Evolutionary conservation across 1,140 invertebrate species (phyloP), one percentile per base, ranked within the genome.

Genomic region (Acromyrmex echinatior): DNA sequence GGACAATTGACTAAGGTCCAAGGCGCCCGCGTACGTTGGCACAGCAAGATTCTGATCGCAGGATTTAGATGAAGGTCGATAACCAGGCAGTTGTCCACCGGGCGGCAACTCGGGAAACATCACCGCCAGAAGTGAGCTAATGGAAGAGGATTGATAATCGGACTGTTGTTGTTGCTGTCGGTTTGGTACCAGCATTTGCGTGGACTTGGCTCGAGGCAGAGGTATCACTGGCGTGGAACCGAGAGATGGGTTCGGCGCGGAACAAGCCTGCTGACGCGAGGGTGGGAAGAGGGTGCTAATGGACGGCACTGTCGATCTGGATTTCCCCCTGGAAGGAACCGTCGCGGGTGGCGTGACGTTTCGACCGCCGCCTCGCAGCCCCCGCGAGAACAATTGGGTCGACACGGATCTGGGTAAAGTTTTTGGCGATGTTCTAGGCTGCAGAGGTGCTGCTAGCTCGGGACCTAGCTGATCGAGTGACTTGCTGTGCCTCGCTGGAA

Each of bases 401-500:
- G 95, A 95, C 6, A 94, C 93, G 4, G 95, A 95, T 53, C 95
- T 90, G 9, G 95, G 95, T 0, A 95, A 86, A 0, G 93, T 94
- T 53, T 94, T 94, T 0, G 94, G 93, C 28, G 93, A 93, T 9
- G 88, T 92, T 25, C 93, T 90, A 1, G 92, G 92, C 2, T 94
- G 94, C 6, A 91, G 63, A 1, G 93, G 88, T 14, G 87, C 85
- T 4, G 86, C 73, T 71, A 94, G 87, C 6, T 95, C 95, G 4
- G 95, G 95, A 0, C 95, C 96, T 21, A 98, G 92, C 89, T 98
- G 97, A 93, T 98, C 97, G 58, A 98, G 92, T 0, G 97, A 98
- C 92, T 98, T 98, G 92, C 97, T 98, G 92, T 98, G 97, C 68
- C 97, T 95, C 1, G 97, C 96, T 5, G 97, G 97, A 45, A 97